Evolutionary conservation across 2,797 vertebrate genomes (phyloP).

Genomic region (Ctenopoma multispine): DNA sequence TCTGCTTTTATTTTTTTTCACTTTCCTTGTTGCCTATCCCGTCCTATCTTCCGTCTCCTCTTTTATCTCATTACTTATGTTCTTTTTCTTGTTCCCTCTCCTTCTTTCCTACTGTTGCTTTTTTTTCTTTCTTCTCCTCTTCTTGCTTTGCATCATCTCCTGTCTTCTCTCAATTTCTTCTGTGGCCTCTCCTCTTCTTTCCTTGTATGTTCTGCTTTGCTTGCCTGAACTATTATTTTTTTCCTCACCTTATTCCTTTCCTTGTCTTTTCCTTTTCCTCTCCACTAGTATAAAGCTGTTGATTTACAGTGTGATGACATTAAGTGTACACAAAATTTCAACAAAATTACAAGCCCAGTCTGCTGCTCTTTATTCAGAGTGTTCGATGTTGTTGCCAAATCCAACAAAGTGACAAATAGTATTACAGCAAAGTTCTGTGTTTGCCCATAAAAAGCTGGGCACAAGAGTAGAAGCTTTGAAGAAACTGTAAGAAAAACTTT

Average conservation of each 20-base stretch:
- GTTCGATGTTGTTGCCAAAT: slow-evolving; percentile 26
- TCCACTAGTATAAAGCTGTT: not conserved
- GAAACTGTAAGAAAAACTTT: slow-evolving; percentile 44
- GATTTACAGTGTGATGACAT: not conserved
- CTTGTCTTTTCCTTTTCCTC: not conserved
- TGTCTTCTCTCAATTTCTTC: not conserved
- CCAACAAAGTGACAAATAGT: slow-evolving; percentile 20
- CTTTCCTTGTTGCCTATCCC: not conserved
- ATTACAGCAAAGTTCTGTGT: slow-evolving; percentile 49
- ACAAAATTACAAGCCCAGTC: not conserved
- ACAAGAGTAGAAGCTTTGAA: slow-evolving; percentile 35
- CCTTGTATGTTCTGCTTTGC: not conserved
- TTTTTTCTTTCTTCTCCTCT: not conserved
- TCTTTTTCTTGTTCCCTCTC: too few relatives aligned
- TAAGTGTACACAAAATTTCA: not conserved
- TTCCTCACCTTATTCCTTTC: not conserved
- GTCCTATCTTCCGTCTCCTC: too few relatives aligned
- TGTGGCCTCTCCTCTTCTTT: too few relatives aligned
- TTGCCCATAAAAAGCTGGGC: slow-evolving; percentile 12
- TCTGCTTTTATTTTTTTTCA: too few relatives aligned
- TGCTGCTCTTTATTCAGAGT: slow-evolving; percentile 13
- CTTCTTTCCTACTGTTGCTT: too few relatives aligned
- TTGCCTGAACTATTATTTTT: not conserved
- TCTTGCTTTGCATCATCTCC: not conserved
- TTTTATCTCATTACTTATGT: not conserved